phyloP scores from a whole-genome alignment of 2,888 invertebrate species.

The Embidobia sp. region DNA sequence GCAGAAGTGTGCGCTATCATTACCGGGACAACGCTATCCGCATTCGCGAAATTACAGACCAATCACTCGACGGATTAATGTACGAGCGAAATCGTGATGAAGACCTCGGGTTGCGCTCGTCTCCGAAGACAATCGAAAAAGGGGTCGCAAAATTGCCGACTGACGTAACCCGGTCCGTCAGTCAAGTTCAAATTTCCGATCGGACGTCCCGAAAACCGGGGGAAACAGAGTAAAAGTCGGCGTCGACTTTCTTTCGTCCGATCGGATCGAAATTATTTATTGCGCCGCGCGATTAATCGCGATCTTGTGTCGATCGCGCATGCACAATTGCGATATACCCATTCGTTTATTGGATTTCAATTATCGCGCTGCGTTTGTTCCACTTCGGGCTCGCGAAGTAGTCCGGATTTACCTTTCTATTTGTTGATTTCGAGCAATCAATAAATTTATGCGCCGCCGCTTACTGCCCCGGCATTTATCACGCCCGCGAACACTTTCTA shows the following conservation, averaged over 20 bases:
- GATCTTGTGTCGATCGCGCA: constrained; percentile 6
- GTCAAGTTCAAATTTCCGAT: constrained; percentile 1
- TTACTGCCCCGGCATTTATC: constrained; percentile 23
- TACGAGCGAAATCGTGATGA: constrained; percentile 16
- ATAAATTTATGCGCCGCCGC: constrained; percentile 18
- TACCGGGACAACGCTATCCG: too few species aligned
- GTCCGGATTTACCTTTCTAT: constrained; percentile 53
- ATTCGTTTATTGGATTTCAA: constrained; percentile 51
- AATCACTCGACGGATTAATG: constrained; percentile 44
- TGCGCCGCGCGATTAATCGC: constrained; percentile 15
- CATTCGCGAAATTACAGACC: constrained; percentile 45
- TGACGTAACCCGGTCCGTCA: background rate
- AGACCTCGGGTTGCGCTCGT: constrained; percentile 14
- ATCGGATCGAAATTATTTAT: constrained; percentile 16
- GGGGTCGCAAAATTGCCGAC: background rate
- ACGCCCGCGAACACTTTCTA: constrained; percentile 32
- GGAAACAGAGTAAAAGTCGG: constrained; percentile 11
- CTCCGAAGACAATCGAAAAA: constrained; percentile 15
- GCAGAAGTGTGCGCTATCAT: too few species aligned
- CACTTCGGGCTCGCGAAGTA: constrained; percentile 33
- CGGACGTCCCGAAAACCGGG: background rate
- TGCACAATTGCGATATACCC: constrained; percentile 37
- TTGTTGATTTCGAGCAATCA: constrained; percentile 39
- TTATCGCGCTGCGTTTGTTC: constrained; percentile 49
- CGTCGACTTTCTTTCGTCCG: constrained; percentile 7